Base-by-base conservation (phyloP, 2,797 vertebrate species). In the Crax fasciolata region DNA sequence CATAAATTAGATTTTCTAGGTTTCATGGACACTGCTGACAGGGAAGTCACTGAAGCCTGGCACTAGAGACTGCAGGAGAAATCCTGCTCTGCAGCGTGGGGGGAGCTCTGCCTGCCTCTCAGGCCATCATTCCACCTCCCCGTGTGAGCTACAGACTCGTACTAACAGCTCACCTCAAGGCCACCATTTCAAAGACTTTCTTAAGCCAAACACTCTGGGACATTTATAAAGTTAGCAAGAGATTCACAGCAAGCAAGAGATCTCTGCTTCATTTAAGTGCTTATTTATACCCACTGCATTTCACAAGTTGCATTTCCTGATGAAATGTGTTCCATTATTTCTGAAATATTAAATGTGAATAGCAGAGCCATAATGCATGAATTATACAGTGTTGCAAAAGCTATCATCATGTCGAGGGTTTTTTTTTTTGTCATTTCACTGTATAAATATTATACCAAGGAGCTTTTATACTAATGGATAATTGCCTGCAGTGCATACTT, bases 381-480 rank as follows among this genome's bases (percentile, higher is more conserved):
- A 94, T 89, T 91, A 91, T 27, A 72, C 25, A 68, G 70, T 38
- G 54, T 28, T 80, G 43, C 65, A 82, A 94, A 87, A 94, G 82
- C 73, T 74, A 78, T 67, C 84, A 91, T 67, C 14, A 3, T 76
- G 79, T 92, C 74, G 73, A 65, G 1, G 54, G 4, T 18, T 57
- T n/a, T 27, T 3, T 70, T 91, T 86, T 87, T 14, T 93, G 66
- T 68, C 68, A 85, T 93, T 91, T 89, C 65, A 68, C 4, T 30
- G 39, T 82, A 67, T 76, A 89, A 94, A 89, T 89, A 86, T 93
- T 84, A 93, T 65, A 87, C 70, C 24, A 66, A 95, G 70, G 63
- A 92, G 91, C 58, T 93, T 90, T 94, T 95, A 92, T 35, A 51
- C 90, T 94, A 88, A 93, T 92, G 93, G 90, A 74, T 95, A 93